Evolutionary conservation across 2,113 vertebrate genomes (phyloP).

Genomic region (Coturnix japonica): DNA sequence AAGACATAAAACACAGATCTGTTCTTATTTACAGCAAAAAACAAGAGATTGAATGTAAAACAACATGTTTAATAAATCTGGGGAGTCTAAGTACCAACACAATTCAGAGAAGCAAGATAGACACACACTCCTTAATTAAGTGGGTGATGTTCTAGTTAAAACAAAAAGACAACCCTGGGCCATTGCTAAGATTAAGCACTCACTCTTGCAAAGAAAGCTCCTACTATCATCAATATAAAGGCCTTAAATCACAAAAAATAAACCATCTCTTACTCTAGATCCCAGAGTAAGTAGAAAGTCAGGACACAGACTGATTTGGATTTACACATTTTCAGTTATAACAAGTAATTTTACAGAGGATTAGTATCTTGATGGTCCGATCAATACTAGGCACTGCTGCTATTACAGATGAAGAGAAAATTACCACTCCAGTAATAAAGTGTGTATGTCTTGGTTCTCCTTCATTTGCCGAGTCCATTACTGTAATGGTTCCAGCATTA

Average conservation of each 20-base stretch:
- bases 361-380: constrained; percentile 98
- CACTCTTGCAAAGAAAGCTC: constrained; percentile 72
- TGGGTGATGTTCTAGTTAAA: constrained; percentile 87
- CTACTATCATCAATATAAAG: constrained; percentile 75
- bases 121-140: constrained; percentile 91
- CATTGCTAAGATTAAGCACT: constrained; percentile 76
- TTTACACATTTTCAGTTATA: constrained; percentile 91
- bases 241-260: constrained; percentile 90
- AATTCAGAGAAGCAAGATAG: constrained; percentile 83
- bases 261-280: constrained; percentile 80
- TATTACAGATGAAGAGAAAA: constrained; percentile 98
- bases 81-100: constrained; percentile 70
- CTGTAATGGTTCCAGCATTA: constrained; percentile 95
- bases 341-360: constrained; percentile 96
- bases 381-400: constrained; percentile 93
- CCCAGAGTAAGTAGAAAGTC: constrained; percentile 80
- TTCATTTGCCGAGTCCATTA: constrained; percentile 98
- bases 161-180: constrained; percentile 79
- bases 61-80: constrained; percentile 78
- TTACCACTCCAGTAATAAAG: constrained; percentile 97
- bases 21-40: constrained; percentile 86
- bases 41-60: constrained; percentile 77
- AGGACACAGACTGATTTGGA: constrained; percentile 80
- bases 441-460: constrained; percentile 91
- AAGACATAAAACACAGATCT: constrained; percentile 49